Conservation (phyloP, 2,888 invertebrate genomes). For the Cremastobaeus sp. region DNA sequence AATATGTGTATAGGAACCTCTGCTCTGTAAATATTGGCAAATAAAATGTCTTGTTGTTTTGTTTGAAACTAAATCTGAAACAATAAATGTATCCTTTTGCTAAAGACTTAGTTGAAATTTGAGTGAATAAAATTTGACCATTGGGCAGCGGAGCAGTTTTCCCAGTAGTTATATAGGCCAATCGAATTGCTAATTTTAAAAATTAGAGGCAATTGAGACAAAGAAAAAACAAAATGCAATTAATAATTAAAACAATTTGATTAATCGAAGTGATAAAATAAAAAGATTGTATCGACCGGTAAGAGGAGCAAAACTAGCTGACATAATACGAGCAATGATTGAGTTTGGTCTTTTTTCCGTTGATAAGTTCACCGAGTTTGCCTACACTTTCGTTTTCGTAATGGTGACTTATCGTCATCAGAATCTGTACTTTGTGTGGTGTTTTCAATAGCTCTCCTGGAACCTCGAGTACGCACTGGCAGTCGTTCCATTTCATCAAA, state of each 20-base stretch:
- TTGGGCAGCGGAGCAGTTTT: too few relatives aligned
- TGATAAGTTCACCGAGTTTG: conserved; percentile 41
- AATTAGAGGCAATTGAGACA: too few relatives aligned
- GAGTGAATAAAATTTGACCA: too few relatives aligned
- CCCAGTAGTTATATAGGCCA: too few relatives aligned
- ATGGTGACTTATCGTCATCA: conserved; percentile 42
- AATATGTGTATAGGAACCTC: conserved; percentile 32
- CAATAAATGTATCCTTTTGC: conserved; percentile 1
- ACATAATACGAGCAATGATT: too few relatives aligned
- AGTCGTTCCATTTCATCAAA: conserved; percentile 74
- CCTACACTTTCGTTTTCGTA: conserved; percentile 59
- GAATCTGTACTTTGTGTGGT: conserved; percentile 11
- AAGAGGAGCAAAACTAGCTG: not conserved
- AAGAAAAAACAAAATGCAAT: too few relatives aligned
- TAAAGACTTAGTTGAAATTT: too few relatives aligned
- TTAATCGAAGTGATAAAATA: too few relatives aligned
- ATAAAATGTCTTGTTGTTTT: too few relatives aligned
- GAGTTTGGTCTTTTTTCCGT: not conserved
- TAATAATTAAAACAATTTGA: too few relatives aligned
- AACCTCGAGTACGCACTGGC: conserved; percentile 73
- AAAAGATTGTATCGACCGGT: not conserved
- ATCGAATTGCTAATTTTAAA: too few relatives aligned
- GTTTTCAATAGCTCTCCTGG: conserved; percentile 64
- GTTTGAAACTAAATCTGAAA: too few relatives aligned
- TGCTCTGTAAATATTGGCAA: conserved; percentile 4